Evolutionary conservation across 2,113 vertebrate species (phyloP), one percentile per base, ranked within the genome.

Genomic region (Ictalurus punctatus): DNA sequence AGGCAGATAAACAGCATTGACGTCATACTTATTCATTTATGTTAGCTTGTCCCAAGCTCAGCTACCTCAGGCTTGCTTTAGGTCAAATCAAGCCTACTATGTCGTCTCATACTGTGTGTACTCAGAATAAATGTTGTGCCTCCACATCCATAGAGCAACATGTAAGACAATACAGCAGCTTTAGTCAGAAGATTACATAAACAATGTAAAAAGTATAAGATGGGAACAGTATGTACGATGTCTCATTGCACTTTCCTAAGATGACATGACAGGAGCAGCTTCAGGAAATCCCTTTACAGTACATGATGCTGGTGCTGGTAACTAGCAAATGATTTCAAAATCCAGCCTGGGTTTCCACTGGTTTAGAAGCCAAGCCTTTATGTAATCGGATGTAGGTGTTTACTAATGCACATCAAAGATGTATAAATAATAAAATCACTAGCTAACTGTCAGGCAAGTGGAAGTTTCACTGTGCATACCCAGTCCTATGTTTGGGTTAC

Each of bases 11-110:
- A 78, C 54, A 34, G 34, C 54, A 34, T 19, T 37, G 52, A 82
- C 27, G 16, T 86, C 37, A 78, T 48, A 25, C 40, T 63, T 52
- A 73, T 59, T 88, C 63, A 59, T 54, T 82, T n/a, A 37, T 67
- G 13, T 83, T 30, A 40, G 7, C 48, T 44, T 83, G 52, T 37
- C 48, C 21, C 17, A 16, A 37, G 76, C n/a, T 82, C n/a, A n/a
- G 48, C 19, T 56, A 23, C 17, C 71, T 69, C 23, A 48, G 37
- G 37, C 10, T 37, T 40, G 48, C 73, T 80, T 34, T 63, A 21
- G 7, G 58, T 59, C 25, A 87, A n/a, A 40, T 48, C 54, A 52
- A 65, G 73, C 21, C 71, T 59, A 30, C 23, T 79, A 27, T 23
- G 44, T 80, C 44, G 23, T 74, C 8, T 80, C 78, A 76, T 54